Base-by-base conservation (phyloP, 1,140 invertebrate species). In the Leptinotarsa defecta region DNA sequence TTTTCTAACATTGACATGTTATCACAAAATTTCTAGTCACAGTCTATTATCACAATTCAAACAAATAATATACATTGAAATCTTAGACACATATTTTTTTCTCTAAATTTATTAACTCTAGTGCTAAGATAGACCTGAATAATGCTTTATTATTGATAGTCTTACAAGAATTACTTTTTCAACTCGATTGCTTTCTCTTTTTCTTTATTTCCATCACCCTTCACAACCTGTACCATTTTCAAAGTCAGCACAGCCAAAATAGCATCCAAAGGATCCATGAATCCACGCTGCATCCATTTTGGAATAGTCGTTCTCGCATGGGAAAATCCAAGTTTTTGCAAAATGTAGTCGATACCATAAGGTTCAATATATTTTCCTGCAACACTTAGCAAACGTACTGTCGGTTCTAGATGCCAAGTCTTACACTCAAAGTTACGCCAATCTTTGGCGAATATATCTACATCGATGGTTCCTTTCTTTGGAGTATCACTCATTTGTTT, bases 281-380 rank as follows among this genome's bases (percentile, higher is more conserved):
- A 95, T 27, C 97, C 97, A 74, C 98, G 89, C 87, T 99, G 98
- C 87, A 99, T 91, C 96, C 98, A 99, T 88, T 99, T 99, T 20
- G 98, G 98, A 84, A 99, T 99, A 48, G 98, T 99, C 61, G 94
- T 97, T 62, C 97, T 89, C 3, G 98, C 98, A 87, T 99, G 98
- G 74, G 94, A 93, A 85, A 99, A 99, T 15, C 97, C 97, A 6
- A 99, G 88, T 86, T 98, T 97, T 87, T 99, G 96, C 48, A 99
- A 88, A 79, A 99, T 98, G 85, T 97, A 98, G 87, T 99, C 97
- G 52, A 98, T 96, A 57, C 97, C 97, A 82, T 98, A 98, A 1
- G 97, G 96, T 86, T 98, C 96, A 77, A 99, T 97, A 78, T 95
- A 95, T 86, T 97, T 96, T 17, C 96, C 96, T n/a, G 84, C 84